Percentiles rank a stretch among this genome's conserved stretches.
Conservation (phyloP, 2,888 invertebrate genomes). For the Habrosyne pyritoides region DNA sequence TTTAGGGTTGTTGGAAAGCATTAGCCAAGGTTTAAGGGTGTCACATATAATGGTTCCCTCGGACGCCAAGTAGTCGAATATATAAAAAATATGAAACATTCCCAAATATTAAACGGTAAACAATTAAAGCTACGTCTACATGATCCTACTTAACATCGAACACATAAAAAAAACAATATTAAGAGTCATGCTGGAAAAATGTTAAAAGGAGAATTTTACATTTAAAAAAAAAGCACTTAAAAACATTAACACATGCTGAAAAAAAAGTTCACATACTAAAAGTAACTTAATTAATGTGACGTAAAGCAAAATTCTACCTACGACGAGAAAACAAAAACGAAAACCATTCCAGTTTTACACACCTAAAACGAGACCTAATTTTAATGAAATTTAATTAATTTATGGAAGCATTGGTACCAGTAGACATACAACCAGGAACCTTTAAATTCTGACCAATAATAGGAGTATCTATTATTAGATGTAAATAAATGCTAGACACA, state of each 20-base stretch:
- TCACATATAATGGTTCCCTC: background rate
- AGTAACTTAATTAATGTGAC: conserved; percentile 17
- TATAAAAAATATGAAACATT: conserved; percentile 6
- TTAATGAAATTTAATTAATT: conserved; percentile 6
- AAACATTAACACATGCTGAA: conserved; percentile 35
- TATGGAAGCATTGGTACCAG: background rate
- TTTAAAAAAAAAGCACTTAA: conserved; percentile 20
- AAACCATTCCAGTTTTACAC: conserved; percentile 20
- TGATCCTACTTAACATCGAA: conserved; percentile 26
- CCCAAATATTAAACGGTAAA: background rate
- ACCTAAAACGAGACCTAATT: conserved; percentile 8
- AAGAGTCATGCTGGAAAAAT: conserved; percentile 32
- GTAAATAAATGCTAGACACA: background rate
- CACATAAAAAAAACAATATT: conserved; percentile 25
- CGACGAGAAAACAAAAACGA: conserved; percentile 24
- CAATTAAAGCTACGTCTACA: conserved; percentile 15
- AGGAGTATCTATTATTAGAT: background rate
- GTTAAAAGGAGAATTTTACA: conserved; percentile 28
- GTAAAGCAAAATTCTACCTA: conserved; percentile 28
- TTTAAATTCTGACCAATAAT: background rate
- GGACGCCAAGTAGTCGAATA: background rate
- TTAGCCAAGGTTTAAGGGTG: too few relatives aligned
- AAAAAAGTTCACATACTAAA: conserved; percentile 10
- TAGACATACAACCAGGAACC: background rate
- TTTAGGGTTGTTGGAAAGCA: too few relatives aligned